phyloP scores from a whole-genome alignment of 2,888 invertebrate genomes.

The Hoplodrina blanda region DNA sequence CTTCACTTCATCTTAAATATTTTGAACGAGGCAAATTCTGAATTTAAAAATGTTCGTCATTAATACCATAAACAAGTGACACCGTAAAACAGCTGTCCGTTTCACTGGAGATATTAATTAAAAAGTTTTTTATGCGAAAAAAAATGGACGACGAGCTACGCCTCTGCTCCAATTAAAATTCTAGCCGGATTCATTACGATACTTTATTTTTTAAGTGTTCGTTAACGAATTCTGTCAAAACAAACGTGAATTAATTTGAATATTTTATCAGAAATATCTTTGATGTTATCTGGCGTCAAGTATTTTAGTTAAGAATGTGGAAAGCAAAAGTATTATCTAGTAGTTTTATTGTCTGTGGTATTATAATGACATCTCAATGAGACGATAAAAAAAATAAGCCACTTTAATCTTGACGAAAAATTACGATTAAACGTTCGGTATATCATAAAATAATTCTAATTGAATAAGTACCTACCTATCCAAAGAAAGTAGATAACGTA shows the following conservation, averaged over 20 bases:
- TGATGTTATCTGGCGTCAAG: constrained; percentile 41
- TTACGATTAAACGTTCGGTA: background rate
- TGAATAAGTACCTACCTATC: background rate
- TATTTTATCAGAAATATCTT: constrained; percentile 59
- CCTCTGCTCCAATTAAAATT: constrained; percentile 85
- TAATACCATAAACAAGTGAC: constrained; percentile 78
- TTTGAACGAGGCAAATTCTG: constrained; percentile 34
- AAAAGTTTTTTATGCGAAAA: constrained; percentile 82
- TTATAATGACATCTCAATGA: constrained; percentile 44
- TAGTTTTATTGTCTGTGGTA: constrained; percentile 38
- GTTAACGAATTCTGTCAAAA: constrained; percentile 72
- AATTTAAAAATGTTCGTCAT: constrained; percentile 71
- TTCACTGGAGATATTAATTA: constrained; percentile 85
- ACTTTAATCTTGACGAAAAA: constrained; percentile 22
- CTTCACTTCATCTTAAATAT: constrained; percentile 22
- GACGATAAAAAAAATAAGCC: background rate
- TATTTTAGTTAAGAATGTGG: constrained; percentile 40
- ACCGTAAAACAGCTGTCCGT: constrained; percentile 74
- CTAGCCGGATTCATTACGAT: constrained; percentile 83
- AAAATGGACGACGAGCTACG: constrained; percentile 71
- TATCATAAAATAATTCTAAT: constrained; percentile 3
- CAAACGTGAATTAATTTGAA: constrained; percentile 68
- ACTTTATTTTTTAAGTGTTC: constrained; percentile 83
- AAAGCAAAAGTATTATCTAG: constrained; percentile 34
- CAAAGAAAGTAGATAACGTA: background rate